Percentiles rank a stretch among this genome's conserved stretches.
phyloP scores from a whole-genome alignment of 2,888 invertebrate species.

The Urechis unicinctus region DNA sequence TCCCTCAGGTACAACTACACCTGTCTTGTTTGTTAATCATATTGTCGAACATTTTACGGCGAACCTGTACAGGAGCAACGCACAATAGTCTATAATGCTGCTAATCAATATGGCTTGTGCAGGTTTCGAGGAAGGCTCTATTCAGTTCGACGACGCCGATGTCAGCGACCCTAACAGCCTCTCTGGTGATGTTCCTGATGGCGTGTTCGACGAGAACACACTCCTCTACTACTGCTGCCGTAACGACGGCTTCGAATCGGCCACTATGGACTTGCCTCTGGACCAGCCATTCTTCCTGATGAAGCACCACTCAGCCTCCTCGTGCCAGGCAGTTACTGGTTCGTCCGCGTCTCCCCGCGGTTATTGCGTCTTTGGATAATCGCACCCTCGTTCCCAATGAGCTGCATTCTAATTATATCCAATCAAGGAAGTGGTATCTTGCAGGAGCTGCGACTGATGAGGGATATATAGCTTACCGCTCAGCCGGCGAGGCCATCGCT shows the following conservation, averaged over 20 bases:
- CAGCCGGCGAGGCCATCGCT: neutral
- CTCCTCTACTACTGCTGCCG: neutral
- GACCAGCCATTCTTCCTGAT: neutral
- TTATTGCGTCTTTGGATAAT: too few species aligned
- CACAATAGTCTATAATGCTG: too few species aligned
- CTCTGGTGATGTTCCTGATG: neutral
- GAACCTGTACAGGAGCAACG: too few species aligned
- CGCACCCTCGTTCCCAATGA: too few species aligned
- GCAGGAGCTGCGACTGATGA: too few species aligned
- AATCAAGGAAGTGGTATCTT: too few species aligned
- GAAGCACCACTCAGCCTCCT: neutral
- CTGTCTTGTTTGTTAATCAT: neutral
- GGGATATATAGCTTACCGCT: neutral
- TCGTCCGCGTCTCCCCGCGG: too few species aligned
- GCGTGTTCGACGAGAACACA: neutral
- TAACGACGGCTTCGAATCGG: neutral
- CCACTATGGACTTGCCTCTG: neutral
- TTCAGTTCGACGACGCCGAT: neutral
- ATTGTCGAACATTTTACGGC: too few species aligned
- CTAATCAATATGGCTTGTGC: too few species aligned
- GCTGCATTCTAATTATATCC: too few species aligned
- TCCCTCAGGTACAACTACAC: neutral
- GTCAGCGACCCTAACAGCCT: neutral
- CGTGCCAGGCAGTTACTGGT: neutral
- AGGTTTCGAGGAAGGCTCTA: neutral